Evolutionary conservation across 35 echinoderm and acorn worm genomes (phyloP).

Genomic region (Anneissia japonica): DNA sequence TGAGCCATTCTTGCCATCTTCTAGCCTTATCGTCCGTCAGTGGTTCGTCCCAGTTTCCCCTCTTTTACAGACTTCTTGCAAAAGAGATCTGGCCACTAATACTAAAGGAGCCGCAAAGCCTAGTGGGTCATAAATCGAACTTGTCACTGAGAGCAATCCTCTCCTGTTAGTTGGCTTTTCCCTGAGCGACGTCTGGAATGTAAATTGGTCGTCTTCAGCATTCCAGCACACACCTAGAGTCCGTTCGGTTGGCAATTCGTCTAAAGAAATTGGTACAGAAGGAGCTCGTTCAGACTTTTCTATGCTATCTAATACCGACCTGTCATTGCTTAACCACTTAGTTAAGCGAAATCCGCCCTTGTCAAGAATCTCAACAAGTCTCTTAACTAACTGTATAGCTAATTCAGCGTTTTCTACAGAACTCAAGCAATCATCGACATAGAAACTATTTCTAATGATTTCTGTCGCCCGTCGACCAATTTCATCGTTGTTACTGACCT

Average conservation of each 20-base stretch:
- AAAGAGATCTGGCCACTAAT: background rate
- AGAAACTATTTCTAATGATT: slow-evolving; percentile 32
- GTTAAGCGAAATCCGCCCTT: slow-evolving; percentile 61
- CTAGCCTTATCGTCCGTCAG: background rate
- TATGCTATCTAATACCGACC: slow-evolving; percentile 29
- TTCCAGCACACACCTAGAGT: slow-evolving; percentile 43
- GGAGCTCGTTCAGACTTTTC: slow-evolving; percentile 32
- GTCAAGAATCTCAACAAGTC: background rate
- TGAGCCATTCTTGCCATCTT: slow-evolving; percentile 18
- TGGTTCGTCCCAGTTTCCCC: slow-evolving; percentile 29
- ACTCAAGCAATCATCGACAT: slow-evolving; percentile 53
- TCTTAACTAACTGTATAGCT: slow-evolving; percentile 29
- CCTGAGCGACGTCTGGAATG: slow-evolving; percentile 26
- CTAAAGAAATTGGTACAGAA: slow-evolving; percentile 10
- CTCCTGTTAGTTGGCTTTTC: slow-evolving; percentile 19
- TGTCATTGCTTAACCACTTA: slow-evolving; percentile 62
- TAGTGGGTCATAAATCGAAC: slow-evolving; percentile 40
- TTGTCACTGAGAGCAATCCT: slow-evolving; percentile 42
- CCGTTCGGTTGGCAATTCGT: slow-evolving; percentile 55
- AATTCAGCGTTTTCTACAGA: slow-evolving; percentile 12
- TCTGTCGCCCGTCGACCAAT: background rate
- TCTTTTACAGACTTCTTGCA: slow-evolving; percentile 34
- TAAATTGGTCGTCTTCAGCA: slow-evolving; percentile 40
- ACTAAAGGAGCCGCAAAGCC: background rate
- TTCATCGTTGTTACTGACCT: background rate